Conservation (phyloP, 2,113 vertebrate species). For the Nyctereutes procyonoides region DNA sequence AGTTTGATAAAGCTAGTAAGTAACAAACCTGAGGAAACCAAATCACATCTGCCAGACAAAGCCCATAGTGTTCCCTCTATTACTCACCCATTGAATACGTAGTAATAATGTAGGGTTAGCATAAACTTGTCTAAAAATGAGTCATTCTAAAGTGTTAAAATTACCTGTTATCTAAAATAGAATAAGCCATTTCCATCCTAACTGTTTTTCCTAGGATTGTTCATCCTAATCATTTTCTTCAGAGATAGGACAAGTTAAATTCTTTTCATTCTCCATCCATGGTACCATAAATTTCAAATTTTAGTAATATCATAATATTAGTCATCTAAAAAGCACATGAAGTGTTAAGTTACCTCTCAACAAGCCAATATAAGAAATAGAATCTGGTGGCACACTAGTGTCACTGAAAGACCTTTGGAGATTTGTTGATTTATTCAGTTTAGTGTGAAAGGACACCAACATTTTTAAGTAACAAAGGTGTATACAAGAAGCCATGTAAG, state of each 20-base stretch:
- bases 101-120: not conserved
- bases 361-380: constrained; percentile 36
- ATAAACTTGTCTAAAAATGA: constrained; percentile 44
- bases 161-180: not conserved
- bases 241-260: not conserved
- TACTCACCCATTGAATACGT: constrained; percentile 19
- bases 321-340: not conserved
- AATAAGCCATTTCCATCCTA: constrained; percentile 39
- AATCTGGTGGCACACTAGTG: not conserved
- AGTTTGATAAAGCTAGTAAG: constrained; percentile 45
- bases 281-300: constrained; percentile 42
- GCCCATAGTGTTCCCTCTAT: not conserved
- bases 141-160: constrained; percentile 51
- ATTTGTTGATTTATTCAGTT: constrained; percentile 49
- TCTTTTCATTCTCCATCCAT: constrained; percentile 13
- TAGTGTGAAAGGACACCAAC: not conserved
- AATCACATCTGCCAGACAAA: constrained; percentile 13
- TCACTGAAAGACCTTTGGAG: constrained; percentile 35
- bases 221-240: constrained; percentile 62
- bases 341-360: constrained; percentile 21
- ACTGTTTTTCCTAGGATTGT: constrained; percentile 32
- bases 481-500: not conserved
- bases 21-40: constrained; percentile 45
- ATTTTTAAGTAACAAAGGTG: constrained; percentile 38
- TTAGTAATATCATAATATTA: constrained; percentile 29